A percentile compares a stretch with the other conserved stretches of the same genome.
Evolutionary conservation across 2,888 invertebrate species (phyloP).

Genomic region (Dryocosmus kuriphilus): DNA sequence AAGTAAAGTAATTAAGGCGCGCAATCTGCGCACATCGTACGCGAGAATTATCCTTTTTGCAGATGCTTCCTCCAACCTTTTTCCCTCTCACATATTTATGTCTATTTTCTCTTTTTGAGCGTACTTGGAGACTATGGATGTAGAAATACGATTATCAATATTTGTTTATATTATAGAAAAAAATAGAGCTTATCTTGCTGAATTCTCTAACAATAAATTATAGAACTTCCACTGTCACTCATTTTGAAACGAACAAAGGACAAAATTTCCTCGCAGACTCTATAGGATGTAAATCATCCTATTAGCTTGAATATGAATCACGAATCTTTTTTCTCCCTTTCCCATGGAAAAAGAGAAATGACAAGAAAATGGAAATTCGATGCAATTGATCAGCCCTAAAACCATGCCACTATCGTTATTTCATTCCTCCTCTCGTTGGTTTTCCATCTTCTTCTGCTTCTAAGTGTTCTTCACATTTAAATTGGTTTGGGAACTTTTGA

Average conservation of each 20-base stretch:
- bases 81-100: conserved; percentile 33
- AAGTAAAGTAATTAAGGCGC: conserved; percentile 62
- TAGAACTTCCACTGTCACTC: not conserved
- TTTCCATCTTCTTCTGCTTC: not conserved
- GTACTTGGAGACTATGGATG: not conserved
- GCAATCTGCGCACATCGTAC: conserved; percentile 52
- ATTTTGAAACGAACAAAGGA: not conserved
- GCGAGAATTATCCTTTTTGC: conserved; percentile 37
- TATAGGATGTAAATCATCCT: conserved; percentile 5
- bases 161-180: not conserved
- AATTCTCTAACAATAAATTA: conserved; percentile 2
- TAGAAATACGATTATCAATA: not conserved
- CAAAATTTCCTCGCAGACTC: not conserved
- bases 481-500: conserved; percentile 11
- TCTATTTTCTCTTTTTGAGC: conserved; percentile 1
- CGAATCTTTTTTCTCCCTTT: not conserved
- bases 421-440: not conserved
- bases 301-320: conserved; percentile 6
- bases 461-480: not conserved
- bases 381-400: conserved; percentile 1
- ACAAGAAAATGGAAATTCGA: conserved; percentile 9
- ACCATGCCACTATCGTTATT: not conserved
- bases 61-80: conserved; percentile 5
- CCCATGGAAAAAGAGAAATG: conserved; percentile 4
- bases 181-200: not conserved